Base-by-base conservation (phyloP, 2,888 invertebrate genomes). In the Morpho achilles region DNA sequence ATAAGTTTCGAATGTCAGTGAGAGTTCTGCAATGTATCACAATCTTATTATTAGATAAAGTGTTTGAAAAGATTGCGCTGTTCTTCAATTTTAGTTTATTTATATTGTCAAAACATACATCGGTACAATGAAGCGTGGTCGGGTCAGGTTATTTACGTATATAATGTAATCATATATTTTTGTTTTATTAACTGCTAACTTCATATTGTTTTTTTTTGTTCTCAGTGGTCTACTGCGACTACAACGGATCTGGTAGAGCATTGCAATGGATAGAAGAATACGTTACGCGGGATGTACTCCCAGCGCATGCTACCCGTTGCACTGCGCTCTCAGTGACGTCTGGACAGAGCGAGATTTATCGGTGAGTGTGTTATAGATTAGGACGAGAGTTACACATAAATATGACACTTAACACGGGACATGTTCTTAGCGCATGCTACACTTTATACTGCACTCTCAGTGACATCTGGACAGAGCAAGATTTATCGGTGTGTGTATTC, bases 231-330 rank as follows among this genome's bases (percentile, higher is more conserved):
- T 97, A 96, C 80, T 96, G 96, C 82, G 97, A 97, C 87, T 97
- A 96, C 86, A 95, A 94, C 57, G 96, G 97, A 1, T 96, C 96
- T 0, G 97, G 97, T 9, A 92, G 96, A 69, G 94, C 96, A 0
- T 78, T 97, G 66, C 94, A 94, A 63, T 97, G 96, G 88, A 93
- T 97, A 66, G 97, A 97, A 78, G 96, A 97, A 72, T 97, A 96
- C 80, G 93, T 97, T 56, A 80, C 92, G 9, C 91, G 93, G 59
- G 94, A 97, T 73, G 96, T 97, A 9, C 87, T 97, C 62, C 95
- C 96, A 7, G 93, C 93, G 55, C 96, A 97, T 77, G 97, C 96
- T 10, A 97, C 97, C 69, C 69, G 76, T 8, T 88, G 90, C 69
- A 96, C 96, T 1, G 96, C 96, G 6, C 94, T 96, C 42, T 94